Evolutionary conservation across 2,888 invertebrate genomes (phyloP).

Genomic region (Nesidiocoris tenuis): DNA sequence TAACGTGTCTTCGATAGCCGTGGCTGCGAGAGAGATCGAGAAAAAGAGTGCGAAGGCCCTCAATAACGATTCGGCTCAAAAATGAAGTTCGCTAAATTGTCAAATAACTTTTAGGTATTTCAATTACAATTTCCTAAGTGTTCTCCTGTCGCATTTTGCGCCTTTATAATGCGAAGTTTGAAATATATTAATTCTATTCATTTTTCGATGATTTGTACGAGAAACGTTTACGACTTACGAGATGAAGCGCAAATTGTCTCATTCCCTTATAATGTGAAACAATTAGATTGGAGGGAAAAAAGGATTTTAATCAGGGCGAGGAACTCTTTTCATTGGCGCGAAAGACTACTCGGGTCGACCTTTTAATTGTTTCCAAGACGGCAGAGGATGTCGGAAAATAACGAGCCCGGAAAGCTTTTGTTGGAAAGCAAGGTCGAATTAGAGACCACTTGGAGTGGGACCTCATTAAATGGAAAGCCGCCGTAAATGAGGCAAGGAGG

Average conservation of each 20-base stretch:
- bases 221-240: no score
- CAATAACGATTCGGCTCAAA: conserved; percentile 11
- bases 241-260: no score
- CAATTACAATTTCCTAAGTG: no score
- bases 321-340: not conserved
- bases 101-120: not conserved
- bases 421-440: not conserved
- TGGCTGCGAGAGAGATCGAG: conserved; percentile 19
- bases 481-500: not conserved
- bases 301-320: not conserved
- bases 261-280: no score
- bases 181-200: no score
- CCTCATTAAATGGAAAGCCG: not conserved
- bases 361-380: not conserved
- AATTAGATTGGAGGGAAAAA: not conserved
- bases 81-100: not conserved
- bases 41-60: conserved; percentile 14
- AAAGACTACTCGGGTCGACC: not conserved
- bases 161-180: no score
- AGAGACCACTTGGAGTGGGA: not conserved
- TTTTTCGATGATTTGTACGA: no score
- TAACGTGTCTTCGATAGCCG: conserved; percentile 21
- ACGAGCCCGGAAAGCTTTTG: not conserved
- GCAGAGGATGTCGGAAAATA: not conserved
- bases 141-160: no score